These are phyloP conservation scores for Esperia sulphurella DNA, from an alignment of 2,888 invertebrate genomes.

Conservation along the genomic window DNA sequence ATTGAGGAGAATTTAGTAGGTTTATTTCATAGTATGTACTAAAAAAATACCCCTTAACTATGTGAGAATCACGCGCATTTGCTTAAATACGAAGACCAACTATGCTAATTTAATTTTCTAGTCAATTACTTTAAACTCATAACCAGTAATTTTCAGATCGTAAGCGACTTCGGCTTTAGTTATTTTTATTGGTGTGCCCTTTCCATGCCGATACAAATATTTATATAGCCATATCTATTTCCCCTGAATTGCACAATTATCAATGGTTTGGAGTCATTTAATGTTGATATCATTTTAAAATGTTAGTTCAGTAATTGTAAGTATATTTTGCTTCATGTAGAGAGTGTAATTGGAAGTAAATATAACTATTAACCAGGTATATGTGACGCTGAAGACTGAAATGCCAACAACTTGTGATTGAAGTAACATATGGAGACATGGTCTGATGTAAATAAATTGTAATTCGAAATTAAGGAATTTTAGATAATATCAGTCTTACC, in stretches of 20 bases:
- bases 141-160: too few relatives aligned
- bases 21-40: neutral
- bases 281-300: neutral
- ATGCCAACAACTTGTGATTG: slow-evolving; percentile 71
- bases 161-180: too few relatives aligned
- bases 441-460: slow-evolving; percentile 56
- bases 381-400: slow-evolving; percentile 62
- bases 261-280: neutral
- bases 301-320: neutral
- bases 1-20: slow-evolving; percentile 28
- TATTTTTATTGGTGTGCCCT: too few relatives aligned
- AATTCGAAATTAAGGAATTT: slow-evolving; percentile 30
- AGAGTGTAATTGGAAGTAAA: neutral
- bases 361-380: slow-evolving; percentile 32
- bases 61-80: neutral
- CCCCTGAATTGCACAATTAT: too few relatives aligned
- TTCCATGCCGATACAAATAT: too few relatives aligned
- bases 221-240: too few relatives aligned
- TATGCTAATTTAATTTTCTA: neutral
- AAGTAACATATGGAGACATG: slow-evolving; percentile 43
- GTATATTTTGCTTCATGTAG: neutral
- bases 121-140: too few relatives aligned
- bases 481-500: slow-evolving; percentile 33
- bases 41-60: neutral
- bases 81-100: neutral